Evolutionary conservation across 1,140 invertebrate genomes (phyloP).

Genomic region (Anastrepha ludens): DNA sequence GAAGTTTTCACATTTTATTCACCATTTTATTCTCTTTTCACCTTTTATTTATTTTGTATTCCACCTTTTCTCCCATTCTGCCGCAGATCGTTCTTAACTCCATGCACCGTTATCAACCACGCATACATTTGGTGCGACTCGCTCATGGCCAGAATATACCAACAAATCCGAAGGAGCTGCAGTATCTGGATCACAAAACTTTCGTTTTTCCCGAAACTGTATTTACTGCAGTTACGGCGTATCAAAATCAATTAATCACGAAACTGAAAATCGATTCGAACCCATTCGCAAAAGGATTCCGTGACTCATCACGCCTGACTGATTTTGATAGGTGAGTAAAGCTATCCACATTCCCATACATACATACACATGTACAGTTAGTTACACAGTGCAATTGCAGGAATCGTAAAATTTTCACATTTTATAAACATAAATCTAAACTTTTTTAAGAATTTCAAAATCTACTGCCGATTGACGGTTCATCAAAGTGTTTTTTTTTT

Average conservation of each 20-base stretch:
- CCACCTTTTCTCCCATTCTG: neutral
- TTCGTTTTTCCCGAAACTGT: constrained; percentile 97
- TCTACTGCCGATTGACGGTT: neutral
- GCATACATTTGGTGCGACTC: constrained; percentile 91
- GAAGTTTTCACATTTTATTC: no score
- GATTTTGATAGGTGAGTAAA: constrained; percentile 86
- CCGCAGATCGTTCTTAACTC: constrained; percentile 96
- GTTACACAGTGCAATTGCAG: neutral
- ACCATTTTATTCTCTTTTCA: no score
- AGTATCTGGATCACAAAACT: constrained; percentile 91
- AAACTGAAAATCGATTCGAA: constrained; percentile 98
- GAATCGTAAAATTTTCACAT: no score
- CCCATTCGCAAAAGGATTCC: constrained; percentile 96
- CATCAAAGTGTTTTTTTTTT: neutral
- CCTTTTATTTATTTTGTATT: neutral
- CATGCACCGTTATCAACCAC: constrained; percentile 99
- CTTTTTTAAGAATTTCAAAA: neutral
- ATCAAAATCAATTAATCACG: constrained; percentile 98
- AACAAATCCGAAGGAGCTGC: constrained; percentile 87
- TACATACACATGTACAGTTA: neutral
- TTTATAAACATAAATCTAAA: no score
- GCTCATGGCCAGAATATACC: constrained; percentile 82
- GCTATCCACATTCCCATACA: neutral
- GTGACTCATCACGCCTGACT: constrained; percentile 94
- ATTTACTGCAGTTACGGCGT: constrained; percentile 98